Evolutionary conservation across 1,140 invertebrate genomes (phyloP).

Genomic region (Drosophila sp.): DNA sequence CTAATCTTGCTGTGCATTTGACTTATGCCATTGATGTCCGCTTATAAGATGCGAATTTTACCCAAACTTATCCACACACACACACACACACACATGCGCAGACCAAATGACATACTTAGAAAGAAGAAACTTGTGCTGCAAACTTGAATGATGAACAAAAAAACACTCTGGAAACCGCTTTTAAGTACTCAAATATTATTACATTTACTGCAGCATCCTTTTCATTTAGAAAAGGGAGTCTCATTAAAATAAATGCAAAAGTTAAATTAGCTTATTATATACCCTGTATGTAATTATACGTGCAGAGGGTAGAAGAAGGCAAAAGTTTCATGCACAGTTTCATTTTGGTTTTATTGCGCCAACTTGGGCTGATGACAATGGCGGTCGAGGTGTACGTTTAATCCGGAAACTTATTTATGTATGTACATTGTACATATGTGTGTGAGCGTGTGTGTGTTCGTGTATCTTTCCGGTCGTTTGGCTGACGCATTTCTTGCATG

Average conservation of each 20-base stretch:
- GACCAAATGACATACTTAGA: constrained; percentile 36
- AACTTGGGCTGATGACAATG: constrained; percentile 63
- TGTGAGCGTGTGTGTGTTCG: not conserved
- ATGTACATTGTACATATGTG: constrained; percentile 34
- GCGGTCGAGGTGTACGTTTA: constrained; percentile 62
- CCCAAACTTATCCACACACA: not conserved
- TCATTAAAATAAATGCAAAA: too few relatives aligned
- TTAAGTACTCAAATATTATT: not conserved
- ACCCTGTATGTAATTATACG: not conserved
- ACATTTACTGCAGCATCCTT: too few relatives aligned
- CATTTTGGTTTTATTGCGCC: constrained; percentile 69
- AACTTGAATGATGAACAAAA: not conserved
- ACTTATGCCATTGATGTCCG: constrained; percentile 35
- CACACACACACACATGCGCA: not conserved
- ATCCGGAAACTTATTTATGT: constrained; percentile 82
- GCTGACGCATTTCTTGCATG: constrained; percentile 73
- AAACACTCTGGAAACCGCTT: not conserved
- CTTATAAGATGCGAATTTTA: constrained; percentile 26
- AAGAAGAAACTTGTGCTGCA: not conserved
- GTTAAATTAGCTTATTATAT: not conserved
- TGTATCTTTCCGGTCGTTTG: constrained; percentile 75
- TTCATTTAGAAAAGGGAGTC: too few relatives aligned
- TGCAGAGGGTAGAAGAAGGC: constrained; percentile 16
- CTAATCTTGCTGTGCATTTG: constrained; percentile 11
- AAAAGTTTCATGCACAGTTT: constrained; percentile 62